Conservation (phyloP, 1,140 invertebrate genomes). For the Glossosoma conforme region DNA sequence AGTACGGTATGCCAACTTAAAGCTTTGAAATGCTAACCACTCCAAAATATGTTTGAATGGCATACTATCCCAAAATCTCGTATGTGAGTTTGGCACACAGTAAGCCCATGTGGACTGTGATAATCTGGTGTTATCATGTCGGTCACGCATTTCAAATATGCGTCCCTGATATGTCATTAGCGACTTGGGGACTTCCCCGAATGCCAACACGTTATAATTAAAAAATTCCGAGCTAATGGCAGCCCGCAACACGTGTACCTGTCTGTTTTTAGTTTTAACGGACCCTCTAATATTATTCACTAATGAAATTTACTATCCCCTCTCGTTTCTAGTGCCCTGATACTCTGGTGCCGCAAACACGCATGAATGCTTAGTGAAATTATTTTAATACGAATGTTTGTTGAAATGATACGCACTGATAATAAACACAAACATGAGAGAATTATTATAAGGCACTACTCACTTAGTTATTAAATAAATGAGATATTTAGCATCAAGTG, state of each 20-base stretch:
- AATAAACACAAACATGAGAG: too few relatives aligned
- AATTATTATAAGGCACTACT: too few relatives aligned
- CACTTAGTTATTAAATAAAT: too few relatives aligned
- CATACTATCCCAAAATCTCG: too few relatives aligned
- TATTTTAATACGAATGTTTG: too few relatives aligned
- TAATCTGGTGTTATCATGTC: constrained; percentile 27
- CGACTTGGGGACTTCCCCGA: constrained; percentile 20
- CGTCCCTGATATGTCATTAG: constrained; percentile 27
- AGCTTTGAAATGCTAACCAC: too few relatives aligned
- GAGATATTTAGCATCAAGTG: too few relatives aligned
- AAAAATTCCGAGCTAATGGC: constrained; percentile 31
- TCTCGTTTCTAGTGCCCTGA: constrained; percentile 20
- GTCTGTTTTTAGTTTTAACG: constrained; percentile 32
- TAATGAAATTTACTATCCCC: constrained; percentile 32
- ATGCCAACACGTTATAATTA: constrained; percentile 31
- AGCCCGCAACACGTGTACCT: constrained; percentile 31
- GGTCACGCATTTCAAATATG: constrained; percentile 29
- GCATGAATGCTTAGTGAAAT: too few relatives aligned
- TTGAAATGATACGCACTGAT: too few relatives aligned
- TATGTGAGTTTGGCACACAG: too few relatives aligned
- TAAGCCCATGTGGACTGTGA: constrained; percentile 1
- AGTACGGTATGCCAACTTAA: too few relatives aligned
- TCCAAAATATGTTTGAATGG: too few relatives aligned
- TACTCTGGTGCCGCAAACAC: constrained; percentile 10
- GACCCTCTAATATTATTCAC: constrained; percentile 30